A percentile compares a stretch with the other conserved stretches of the same genome.
phyloP scores from a whole-genome alignment of 2,888 invertebrate genomes.

The Odontocerum albicorne region DNA sequence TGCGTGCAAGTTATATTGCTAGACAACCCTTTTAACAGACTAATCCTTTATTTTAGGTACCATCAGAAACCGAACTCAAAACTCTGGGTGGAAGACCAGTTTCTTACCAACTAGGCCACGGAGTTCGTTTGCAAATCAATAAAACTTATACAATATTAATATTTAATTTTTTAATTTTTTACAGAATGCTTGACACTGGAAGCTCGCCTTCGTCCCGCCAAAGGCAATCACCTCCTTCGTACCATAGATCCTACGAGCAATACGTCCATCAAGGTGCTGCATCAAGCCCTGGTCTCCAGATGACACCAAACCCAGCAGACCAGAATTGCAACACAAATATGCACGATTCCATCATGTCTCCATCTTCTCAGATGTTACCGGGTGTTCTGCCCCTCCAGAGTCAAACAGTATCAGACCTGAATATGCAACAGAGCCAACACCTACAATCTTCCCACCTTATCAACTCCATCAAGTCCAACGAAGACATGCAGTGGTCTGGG shows the following conservation, averaged over 20 bases:
- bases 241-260: constrained; percentile 56
- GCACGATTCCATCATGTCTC: constrained; percentile 26
- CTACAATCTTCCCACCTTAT: constrained; percentile 30
- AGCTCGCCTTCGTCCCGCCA: constrained; percentile 48
- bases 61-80: too few species aligned
- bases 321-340: constrained; percentile 13
- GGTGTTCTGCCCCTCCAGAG: constrained; percentile 20
- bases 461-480: constrained; percentile 29
- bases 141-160: too few species aligned
- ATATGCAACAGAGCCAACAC: constrained; percentile 51
- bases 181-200: constrained; percentile 49
- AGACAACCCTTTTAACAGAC: too few species aligned
- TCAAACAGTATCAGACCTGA: constrained; percentile 45
- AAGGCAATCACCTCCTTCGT: constrained; percentile 50
- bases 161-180: constrained; percentile 5
- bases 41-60: too few species aligned
- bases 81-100: too few species aligned
- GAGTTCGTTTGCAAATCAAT: too few species aligned
- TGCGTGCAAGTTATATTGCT: too few species aligned
- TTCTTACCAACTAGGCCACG: too few species aligned
- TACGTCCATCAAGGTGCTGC: constrained; percentile 56
- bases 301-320: constrained; percentile 34
- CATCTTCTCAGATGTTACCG: constrained; percentile 19
- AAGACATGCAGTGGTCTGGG: constrained; percentile 32
- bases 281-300: constrained; percentile 25